Conservation (phyloP, 1,140 invertebrate species). For the Parasteatoda tepidariorum region DNA sequence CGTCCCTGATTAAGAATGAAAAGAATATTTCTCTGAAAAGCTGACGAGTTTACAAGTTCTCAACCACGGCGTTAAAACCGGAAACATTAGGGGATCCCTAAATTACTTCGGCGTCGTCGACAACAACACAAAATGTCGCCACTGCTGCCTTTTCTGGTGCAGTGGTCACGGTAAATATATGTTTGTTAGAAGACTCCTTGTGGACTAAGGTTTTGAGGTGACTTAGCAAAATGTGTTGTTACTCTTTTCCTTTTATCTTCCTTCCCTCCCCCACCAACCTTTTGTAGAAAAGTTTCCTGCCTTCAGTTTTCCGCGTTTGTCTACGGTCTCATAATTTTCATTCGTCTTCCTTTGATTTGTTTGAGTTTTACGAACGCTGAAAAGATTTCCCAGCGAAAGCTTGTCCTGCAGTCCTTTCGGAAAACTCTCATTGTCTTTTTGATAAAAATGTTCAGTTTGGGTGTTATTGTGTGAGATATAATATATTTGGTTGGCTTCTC, state of each 20-base stretch:
- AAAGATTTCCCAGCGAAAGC: neutral
- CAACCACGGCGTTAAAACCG: conserved; percentile 18
- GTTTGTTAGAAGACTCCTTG: conserved; percentile 21
- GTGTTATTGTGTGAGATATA: no score
- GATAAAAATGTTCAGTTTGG: no score
- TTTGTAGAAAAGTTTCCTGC: neutral
- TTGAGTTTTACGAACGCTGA: neutral
- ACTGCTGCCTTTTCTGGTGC: conserved; percentile 29
- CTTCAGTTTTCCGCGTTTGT: neutral
- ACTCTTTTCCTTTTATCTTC: neutral
- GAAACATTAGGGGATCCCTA: conserved; percentile 47
- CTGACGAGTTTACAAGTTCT: conserved; percentile 55
- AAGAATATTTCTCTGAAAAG: neutral
- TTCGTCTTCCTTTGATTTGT: neutral
- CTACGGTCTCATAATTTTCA: neutral
- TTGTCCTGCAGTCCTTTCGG: neutral
- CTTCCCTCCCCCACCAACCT: neutral
- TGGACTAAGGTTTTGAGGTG: neutral
- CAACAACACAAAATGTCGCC: conserved; percentile 24
- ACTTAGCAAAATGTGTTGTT: neutral
- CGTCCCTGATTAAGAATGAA: no score
- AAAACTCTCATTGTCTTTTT: neutral
- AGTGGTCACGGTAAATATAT: conserved; percentile 55
- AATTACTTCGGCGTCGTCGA: conserved; percentile 26
- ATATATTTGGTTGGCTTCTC: no score